These are phyloP conservation scores for Polymixis lichenea DNA, from an alignment of 2,888 invertebrate genomes.

Conservation along the genomic window DNA sequence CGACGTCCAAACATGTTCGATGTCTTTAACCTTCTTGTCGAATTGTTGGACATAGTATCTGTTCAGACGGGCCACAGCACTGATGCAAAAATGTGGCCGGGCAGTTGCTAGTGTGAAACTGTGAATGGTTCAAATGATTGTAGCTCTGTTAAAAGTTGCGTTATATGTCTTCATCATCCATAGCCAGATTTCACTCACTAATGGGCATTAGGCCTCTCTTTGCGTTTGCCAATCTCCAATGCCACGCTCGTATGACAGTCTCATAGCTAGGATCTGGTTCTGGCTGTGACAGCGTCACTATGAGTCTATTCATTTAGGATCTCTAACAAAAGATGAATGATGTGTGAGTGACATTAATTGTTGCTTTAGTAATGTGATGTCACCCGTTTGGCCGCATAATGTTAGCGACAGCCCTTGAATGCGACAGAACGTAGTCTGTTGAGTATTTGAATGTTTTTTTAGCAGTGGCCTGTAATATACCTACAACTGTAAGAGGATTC, in stretches of 20 bases:
- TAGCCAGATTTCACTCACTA: fast-evolving
- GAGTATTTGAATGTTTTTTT: not conserved
- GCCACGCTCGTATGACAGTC: no score
- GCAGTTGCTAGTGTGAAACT: not conserved
- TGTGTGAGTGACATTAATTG: not conserved
- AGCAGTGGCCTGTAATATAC: not conserved
- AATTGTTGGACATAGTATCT: not conserved
- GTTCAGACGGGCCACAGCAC: not conserved
- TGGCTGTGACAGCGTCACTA: not conserved
- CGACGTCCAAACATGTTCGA: slow-evolving; percentile 23
- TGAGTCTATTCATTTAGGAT: not conserved
- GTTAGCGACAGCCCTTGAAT: not conserved
- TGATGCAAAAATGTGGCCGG: not conserved
- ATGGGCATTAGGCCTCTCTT: not conserved
- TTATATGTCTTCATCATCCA: not conserved
- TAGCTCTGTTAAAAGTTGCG: not conserved
- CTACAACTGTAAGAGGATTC: not conserved
- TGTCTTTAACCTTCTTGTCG: slow-evolving; percentile 44
- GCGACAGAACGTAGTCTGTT: no score
- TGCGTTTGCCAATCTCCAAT: no score
- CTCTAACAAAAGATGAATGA: not conserved
- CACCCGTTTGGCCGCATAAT: not conserved
- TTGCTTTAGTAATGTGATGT: not conserved
- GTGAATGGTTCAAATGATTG: not conserved
- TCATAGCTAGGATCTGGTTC: no score